Percentiles rank a stretch among this genome's conserved stretches.
These are phyloP conservation scores for Pyrocephalus nanus DNA, from an alignment of 2,797 vertebrate species.

Conservation along the genomic window DNA sequence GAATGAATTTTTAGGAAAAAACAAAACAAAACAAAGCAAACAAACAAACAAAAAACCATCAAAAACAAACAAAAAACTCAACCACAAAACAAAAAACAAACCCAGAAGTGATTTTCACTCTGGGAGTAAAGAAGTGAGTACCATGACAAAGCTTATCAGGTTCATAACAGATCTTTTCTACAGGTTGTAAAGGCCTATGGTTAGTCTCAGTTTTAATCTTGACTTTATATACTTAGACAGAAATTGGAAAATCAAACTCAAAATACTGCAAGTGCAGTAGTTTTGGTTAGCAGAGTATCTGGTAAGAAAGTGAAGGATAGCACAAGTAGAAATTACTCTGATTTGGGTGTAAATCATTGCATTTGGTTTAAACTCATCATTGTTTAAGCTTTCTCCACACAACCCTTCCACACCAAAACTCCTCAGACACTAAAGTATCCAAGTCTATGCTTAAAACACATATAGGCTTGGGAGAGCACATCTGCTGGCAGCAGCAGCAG, in stretches of 20 bases:
- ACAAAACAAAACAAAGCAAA: too few species aligned
- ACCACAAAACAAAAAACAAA: too few species aligned
- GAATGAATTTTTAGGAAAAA: not conserved
- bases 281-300: not conserved
- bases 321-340: not conserved
- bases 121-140: not conserved
- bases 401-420: not conserved
- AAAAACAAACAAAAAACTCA: too few species aligned
- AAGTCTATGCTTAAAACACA: not conserved
- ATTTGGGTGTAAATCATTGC: not conserved
- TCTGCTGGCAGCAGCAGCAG: conserved; percentile 21
- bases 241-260: not conserved
- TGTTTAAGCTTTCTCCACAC: not conserved
- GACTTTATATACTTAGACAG: not conserved
- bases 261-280: not conserved
- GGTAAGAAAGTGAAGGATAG: not conserved
- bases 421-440: not conserved
- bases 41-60: too few species aligned
- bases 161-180: not conserved
- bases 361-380: not conserved
- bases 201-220: not conserved
- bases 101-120: not conserved
- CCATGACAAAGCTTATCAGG: not conserved
- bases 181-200: not conserved
- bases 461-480: not conserved